phyloP scores from a whole-genome alignment of 2,888 invertebrate genomes.

The Sminthurides aquaticus region DNA sequence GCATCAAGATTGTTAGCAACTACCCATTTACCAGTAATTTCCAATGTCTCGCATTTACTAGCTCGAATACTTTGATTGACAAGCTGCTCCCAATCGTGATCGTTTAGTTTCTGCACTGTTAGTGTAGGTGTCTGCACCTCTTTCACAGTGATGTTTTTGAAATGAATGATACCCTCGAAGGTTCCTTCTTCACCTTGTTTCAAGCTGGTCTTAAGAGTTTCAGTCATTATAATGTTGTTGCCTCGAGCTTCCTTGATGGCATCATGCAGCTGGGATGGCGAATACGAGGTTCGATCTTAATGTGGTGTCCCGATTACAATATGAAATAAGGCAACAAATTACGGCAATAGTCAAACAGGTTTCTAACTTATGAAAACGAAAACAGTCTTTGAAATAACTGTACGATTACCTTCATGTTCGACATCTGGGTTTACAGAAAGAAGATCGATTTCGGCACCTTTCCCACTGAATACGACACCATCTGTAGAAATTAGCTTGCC shows the following conservation, averaged over 20 bases:
- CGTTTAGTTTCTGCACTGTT: neutral
- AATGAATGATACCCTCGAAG: neutral
- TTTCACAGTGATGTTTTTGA: neutral
- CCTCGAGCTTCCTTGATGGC: neutral
- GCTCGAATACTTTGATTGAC: neutral
- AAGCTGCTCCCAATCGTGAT: neutral
- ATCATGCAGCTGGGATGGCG: neutral
- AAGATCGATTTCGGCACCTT: constrained; percentile 9
- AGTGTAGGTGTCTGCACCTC: neutral
- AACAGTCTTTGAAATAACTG: neutral
- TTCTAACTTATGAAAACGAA: neutral
- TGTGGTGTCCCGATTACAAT: no score
- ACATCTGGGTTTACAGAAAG: constrained; percentile 21
- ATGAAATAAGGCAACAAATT: neutral
- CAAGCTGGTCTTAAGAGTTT: neutral
- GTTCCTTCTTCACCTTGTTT: neutral
- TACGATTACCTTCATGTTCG: constrained; percentile 15
- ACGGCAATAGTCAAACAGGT: neutral
- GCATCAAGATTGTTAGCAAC: neutral
- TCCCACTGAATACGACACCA: constrained; percentile 2
- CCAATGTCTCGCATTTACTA: neutral
- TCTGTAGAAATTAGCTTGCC: constrained; percentile 22
- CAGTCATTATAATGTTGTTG: neutral
- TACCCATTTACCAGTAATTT: neutral
- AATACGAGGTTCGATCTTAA: neutral